These are phyloP conservation scores for Myoxocephalus aenaeus DNA, from an alignment of 2,797 vertebrate species.

Conservation along the genomic window DNA sequence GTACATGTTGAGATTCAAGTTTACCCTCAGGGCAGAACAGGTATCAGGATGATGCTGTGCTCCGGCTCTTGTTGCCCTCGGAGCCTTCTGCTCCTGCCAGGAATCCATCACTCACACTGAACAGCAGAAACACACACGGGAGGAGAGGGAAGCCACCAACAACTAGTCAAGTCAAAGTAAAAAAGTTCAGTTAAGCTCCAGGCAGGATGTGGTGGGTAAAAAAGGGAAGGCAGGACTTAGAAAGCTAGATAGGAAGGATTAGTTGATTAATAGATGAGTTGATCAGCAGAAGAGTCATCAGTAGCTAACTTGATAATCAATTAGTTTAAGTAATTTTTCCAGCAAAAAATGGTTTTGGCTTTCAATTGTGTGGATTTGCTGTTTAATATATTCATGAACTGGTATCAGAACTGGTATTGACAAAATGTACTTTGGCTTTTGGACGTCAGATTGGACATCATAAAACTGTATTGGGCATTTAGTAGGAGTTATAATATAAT, in stretches of 20 bases:
- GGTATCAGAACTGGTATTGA: too few relatives aligned
- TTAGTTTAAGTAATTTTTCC: not conserved
- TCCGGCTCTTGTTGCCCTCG: conserved; percentile 49
- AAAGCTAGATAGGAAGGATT: not conserved
- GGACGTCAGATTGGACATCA: not conserved
- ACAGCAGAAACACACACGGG: conserved; percentile 31
- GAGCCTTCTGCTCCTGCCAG: conserved; percentile 42
- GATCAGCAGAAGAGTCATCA: not conserved
- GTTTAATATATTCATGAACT: not conserved
- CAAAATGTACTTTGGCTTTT: not conserved
- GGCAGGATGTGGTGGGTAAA: not conserved
- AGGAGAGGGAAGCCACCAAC: not conserved
- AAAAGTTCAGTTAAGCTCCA: not conserved
- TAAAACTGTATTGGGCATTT: not conserved
- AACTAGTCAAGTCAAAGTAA: not conserved
- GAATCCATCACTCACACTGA: conserved; percentile 52
- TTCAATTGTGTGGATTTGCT: not conserved
- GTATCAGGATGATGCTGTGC: conserved; percentile 57
- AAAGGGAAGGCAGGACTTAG: not conserved
- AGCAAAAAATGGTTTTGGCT: not conserved
- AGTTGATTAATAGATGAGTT: not conserved
- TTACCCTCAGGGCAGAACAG: conserved; percentile 36
- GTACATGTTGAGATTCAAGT: conserved; percentile 34
- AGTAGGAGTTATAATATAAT: not conserved
- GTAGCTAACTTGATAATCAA: not conserved